Percentiles rank a stretch among this genome's conserved stretches.
These are phyloP conservation scores for Gnatocerus cornutus DNA, from an alignment of 2,888 invertebrate genomes.

Conservation along the genomic window DNA sequence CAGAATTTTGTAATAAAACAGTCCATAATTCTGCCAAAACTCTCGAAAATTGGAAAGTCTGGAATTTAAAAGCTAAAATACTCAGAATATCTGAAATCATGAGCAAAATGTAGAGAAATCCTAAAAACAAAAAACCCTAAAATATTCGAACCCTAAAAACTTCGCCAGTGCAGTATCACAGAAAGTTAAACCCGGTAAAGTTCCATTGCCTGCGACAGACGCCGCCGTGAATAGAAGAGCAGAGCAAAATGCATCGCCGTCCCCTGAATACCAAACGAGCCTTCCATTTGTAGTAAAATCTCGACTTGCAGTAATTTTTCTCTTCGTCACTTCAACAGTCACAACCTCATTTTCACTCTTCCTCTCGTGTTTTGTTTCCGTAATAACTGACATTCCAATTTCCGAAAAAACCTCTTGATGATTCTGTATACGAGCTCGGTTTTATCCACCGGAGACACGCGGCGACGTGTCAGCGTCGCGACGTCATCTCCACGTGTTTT, in stretches of 20 bases:
- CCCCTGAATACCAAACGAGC: neutral
- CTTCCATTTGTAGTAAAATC: neutral
- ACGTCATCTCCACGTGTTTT: conserved; percentile 44
- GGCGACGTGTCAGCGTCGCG: conserved; percentile 18
- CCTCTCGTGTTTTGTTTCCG: neutral
- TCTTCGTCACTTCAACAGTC: too few species aligned
- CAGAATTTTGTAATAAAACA: too few species aligned
- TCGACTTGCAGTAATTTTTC: neutral
- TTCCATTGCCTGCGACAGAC: neutral
- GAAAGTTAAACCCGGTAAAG: too few species aligned
- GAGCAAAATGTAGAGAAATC: too few species aligned
- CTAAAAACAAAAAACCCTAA: too few species aligned
- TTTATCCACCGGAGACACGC: conserved; percentile 8
- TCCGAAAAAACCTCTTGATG: neutral
- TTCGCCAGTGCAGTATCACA: too few species aligned
- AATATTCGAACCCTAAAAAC: too few species aligned
- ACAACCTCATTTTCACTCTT: too few species aligned
- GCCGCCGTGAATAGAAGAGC: neutral
- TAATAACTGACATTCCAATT: conserved; percentile 18
- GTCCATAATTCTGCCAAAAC: too few species aligned
- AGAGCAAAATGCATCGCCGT: neutral
- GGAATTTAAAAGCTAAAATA: too few species aligned
- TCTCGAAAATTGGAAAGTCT: too few species aligned
- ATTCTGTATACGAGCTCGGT: conserved; percentile 1
- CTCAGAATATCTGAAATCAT: too few species aligned